phyloP scores from a whole-genome alignment of 1,140 invertebrate genomes.

The Trichonephila inaurata region DNA sequence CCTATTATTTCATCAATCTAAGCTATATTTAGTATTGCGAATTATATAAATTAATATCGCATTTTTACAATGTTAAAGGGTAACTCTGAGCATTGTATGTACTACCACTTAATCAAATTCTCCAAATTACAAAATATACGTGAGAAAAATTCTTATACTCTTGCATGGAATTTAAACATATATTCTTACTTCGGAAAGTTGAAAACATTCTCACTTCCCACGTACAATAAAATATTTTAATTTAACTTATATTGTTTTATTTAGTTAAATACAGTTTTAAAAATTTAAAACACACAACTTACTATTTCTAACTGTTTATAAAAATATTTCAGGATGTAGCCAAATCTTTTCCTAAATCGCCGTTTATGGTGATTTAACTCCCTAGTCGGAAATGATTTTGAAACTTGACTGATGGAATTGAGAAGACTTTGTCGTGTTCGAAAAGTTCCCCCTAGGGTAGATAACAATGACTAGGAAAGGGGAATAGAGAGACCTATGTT shows the following conservation, averaged over 20 bases:
- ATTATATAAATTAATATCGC: no score
- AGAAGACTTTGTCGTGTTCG: conserved; percentile 56
- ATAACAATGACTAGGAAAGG: conserved; percentile 42
- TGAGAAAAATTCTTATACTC: no score
- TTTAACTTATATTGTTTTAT: not conserved
- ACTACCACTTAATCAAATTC: no score
- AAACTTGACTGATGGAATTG: conserved; percentile 53
- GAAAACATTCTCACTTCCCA: no score
- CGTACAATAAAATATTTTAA: no score
- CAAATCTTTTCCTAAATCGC: conserved; percentile 41
- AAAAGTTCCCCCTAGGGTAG: conserved; percentile 45
- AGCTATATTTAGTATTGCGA: no score
- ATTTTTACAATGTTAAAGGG: no score
- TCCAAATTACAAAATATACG: no score
- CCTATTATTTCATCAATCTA: no score
- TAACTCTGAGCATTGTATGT: no score
- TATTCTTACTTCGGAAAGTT: no score
- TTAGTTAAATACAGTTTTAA: not conserved
- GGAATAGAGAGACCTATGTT: conserved; percentile 43
- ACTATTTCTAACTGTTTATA: not conserved
- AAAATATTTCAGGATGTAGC: not conserved
- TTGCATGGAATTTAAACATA: no score
- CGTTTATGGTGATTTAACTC: conserved; percentile 10
- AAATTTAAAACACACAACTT: not conserved
- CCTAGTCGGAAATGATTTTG: conserved; percentile 6